phyloP scores from a whole-genome alignment of 2,888 invertebrate genomes.

The Tridacna crocea region DNA sequence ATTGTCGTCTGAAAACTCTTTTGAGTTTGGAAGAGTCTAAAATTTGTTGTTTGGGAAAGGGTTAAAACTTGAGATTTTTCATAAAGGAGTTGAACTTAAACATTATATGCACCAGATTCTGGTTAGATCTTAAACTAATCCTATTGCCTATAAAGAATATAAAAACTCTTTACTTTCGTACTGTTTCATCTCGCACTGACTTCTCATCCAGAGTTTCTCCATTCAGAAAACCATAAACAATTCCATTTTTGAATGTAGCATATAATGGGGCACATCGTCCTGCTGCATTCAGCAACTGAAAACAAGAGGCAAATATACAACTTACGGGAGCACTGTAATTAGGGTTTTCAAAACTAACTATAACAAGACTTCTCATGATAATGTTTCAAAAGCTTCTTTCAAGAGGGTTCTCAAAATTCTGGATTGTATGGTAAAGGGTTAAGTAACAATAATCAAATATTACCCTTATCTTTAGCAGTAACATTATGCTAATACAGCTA shows the following conservation, averaged over 20 bases:
- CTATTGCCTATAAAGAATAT: too few species aligned
- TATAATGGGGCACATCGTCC: conserved; percentile 94
- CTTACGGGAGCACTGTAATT: not conserved
- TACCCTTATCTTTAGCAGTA: too few species aligned
- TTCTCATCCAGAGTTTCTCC: conserved; percentile 87
- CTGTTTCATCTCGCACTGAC: conserved; percentile 78
- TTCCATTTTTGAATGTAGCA: conserved; percentile 96
- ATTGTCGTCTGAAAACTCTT: too few species aligned
- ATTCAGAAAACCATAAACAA: conserved; percentile 92
- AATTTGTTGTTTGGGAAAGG: not conserved
- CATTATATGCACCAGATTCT: too few species aligned
- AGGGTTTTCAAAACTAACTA: not conserved
- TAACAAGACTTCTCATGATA: not conserved
- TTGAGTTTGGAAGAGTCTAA: not conserved
- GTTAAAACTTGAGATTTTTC: not conserved
- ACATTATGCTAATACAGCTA: too few species aligned
- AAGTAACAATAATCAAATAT: too few species aligned
- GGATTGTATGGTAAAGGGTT: too few species aligned
- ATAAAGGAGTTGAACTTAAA: too few species aligned
- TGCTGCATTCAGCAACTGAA: conserved; percentile 84
- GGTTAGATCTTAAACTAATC: too few species aligned
- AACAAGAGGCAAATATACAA: not conserved
- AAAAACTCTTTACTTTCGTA: conserved; percentile 61
- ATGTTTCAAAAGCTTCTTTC: not conserved
- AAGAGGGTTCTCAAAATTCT: too few species aligned